Evolutionary conservation across 2,113 vertebrate species (phyloP), one percentile per base, ranked within the genome.

Genomic region (Saguinus midas): DNA sequence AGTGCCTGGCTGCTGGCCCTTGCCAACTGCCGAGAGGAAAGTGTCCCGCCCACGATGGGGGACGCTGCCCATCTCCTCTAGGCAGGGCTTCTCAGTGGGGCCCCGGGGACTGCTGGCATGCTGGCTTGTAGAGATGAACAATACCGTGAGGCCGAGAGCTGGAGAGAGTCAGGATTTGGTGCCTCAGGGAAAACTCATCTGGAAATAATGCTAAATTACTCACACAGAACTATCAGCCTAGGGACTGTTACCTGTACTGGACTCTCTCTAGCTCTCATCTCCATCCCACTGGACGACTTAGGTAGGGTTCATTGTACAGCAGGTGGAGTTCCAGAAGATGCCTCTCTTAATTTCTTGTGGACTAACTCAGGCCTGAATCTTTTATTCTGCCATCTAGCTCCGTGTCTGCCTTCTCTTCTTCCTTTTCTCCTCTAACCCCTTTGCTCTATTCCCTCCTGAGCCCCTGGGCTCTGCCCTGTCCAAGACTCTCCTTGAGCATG

Each of bases 1-100:
- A 87, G 93, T 84, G 64, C 8, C 43, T 43, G 84, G 87, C 96
- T 93, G 94, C 96, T 40, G 75, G 90, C 66, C 27, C 90, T 3
- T n/a, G 68, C 37, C 50, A 3, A 9, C 70, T 9, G 40, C 23
- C 1, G 86, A 61, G 57, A 70, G 88, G 78, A 88, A n/a, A 93
- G 78, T 48, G 66, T 37, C 82, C 85, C 0, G 27, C 91, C 96
- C 52, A 58, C 1, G 5, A 73, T 35, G 5, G 48, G 37, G 57
- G 43, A 35, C 6, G 1, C 3, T 50, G 82, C 40, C 45, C 72
- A 25, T 70, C 92, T 82, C 64, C 89, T 68, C 68, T 1, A 16
- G 86, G 78, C 78, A 35, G 52, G 86, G 48, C 87, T 72, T 32
- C 70, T 35, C 75, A 10, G n/a, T 23, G 68, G 82, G 58, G 82